Conservation (phyloP, 2,888 invertebrate genomes). For the Dysmachus trigonus region DNA sequence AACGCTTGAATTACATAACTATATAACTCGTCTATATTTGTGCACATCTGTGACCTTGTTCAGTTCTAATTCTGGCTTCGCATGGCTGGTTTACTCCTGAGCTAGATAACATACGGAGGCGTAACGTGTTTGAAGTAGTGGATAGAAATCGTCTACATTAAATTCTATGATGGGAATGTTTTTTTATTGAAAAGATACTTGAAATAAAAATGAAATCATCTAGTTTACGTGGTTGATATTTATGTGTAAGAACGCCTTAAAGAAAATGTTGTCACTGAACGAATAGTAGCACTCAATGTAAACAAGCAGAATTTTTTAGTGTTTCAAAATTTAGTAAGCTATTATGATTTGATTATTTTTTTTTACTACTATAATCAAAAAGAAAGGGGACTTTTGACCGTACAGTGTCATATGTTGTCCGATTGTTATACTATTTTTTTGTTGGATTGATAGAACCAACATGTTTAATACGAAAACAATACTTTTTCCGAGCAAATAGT, state of each 20-base stretch:
- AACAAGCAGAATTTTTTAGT: too few relatives aligned
- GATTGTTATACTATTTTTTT: too few relatives aligned
- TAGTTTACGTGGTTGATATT: not conserved
- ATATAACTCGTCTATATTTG: not conserved
- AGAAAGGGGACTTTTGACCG: too few relatives aligned
- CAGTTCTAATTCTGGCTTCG: not conserved
- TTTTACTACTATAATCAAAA: too few relatives aligned
- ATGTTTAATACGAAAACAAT: not conserved
- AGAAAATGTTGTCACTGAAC: not conserved
- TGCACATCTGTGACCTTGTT: not conserved
- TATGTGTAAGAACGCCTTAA: not conserved
- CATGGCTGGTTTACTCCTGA: not conserved
- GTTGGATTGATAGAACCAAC: too few relatives aligned
- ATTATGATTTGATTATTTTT: too few relatives aligned
- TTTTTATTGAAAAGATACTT: not conserved
- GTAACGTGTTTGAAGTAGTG: not conserved
- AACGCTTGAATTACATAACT: not conserved
- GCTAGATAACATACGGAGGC: not conserved
- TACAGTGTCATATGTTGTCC: too few relatives aligned
- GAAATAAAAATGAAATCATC: not conserved
- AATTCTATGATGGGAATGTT: not conserved
- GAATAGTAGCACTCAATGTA: too few relatives aligned
- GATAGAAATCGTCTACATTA: not conserved
- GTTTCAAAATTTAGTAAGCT: too few relatives aligned
- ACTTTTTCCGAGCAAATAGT: not conserved